Evolutionary conservation across 2,888 invertebrate species (phyloP).

Genomic region (Epirrita christyi): DNA sequence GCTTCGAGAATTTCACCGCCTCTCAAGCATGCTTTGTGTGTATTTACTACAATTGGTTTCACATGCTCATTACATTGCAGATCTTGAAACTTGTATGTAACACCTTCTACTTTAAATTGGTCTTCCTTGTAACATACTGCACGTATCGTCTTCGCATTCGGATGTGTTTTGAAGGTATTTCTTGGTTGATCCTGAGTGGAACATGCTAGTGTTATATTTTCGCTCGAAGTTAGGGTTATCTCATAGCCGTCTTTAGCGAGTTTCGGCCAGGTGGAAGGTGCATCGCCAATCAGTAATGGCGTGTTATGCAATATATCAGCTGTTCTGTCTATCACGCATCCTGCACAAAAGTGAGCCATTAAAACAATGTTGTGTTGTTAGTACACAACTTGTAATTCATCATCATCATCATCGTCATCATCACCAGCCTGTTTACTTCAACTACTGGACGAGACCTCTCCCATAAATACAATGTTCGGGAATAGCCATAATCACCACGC

Average conservation of each 20-base stretch:
- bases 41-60: constrained; percentile 11
- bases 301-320: constrained; percentile 7
- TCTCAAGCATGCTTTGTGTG: constrained; percentile 10
- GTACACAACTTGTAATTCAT: too few relatives aligned
- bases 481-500: too few relatives aligned
- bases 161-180: constrained; percentile 26
- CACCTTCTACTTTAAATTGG: constrained; percentile 24
- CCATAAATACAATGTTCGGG: too few relatives aligned
- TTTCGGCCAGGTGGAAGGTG: constrained; percentile 1
- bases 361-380: too few relatives aligned
- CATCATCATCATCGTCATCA: too few relatives aligned
- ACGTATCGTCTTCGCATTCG: constrained; percentile 18
- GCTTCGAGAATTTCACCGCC: constrained; percentile 21
- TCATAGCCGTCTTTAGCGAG: neutral
- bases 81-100: constrained; percentile 26
- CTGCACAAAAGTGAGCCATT: constrained; percentile 10
- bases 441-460: too few relatives aligned
- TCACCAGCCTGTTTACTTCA: too few relatives aligned
- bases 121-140: constrained; percentile 33
- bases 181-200: constrained; percentile 11
- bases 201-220: constrained; percentile 14
- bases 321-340: constrained; percentile 22
- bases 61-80: constrained; percentile 27
- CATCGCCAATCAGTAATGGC: constrained; percentile 15
- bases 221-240: too few relatives aligned